Conservation (phyloP, 2,113 vertebrate species). For the Calidris pugnax region DNA sequence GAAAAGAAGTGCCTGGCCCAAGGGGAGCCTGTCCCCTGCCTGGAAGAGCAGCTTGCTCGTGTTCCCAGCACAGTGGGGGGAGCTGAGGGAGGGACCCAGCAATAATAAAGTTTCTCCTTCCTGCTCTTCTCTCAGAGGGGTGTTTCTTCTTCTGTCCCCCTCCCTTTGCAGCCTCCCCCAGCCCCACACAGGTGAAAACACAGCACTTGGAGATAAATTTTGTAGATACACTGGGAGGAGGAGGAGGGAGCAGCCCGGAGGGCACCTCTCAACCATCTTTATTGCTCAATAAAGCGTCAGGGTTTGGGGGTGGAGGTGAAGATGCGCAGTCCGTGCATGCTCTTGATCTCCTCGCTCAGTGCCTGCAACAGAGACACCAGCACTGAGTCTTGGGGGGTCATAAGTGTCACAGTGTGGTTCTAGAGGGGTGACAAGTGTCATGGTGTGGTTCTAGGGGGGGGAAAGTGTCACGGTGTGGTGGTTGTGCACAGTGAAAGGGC, state of each 20-base stretch:
- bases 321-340: constrained; percentile 72
- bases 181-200: not conserved
- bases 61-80: not conserved
- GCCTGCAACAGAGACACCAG: constrained; percentile 19
- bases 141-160: too few relatives aligned
- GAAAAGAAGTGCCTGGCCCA: constrained; percentile 14
- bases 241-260: too few relatives aligned
- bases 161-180: not conserved
- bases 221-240: not conserved
- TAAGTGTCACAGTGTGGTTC: not conserved
- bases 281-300: not conserved
- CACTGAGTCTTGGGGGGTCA: too few relatives aligned
- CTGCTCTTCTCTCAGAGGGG: not conserved
- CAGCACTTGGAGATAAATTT: not conserved
- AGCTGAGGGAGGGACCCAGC: not conserved
- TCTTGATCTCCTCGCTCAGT: constrained; percentile 67
- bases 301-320: constrained; percentile 67
- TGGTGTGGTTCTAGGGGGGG: too few relatives aligned
- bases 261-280: not conserved
- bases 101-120: constrained; percentile 33
- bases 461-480: not conserved
- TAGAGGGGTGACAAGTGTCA: too few relatives aligned
- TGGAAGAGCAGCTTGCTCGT: not conserved
- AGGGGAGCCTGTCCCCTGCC: not conserved
- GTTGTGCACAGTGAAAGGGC: not conserved